These are phyloP conservation scores for Mustelus asterias DNA, from an alignment of 2,113 vertebrate genomes.

Conservation along the genomic window DNA sequence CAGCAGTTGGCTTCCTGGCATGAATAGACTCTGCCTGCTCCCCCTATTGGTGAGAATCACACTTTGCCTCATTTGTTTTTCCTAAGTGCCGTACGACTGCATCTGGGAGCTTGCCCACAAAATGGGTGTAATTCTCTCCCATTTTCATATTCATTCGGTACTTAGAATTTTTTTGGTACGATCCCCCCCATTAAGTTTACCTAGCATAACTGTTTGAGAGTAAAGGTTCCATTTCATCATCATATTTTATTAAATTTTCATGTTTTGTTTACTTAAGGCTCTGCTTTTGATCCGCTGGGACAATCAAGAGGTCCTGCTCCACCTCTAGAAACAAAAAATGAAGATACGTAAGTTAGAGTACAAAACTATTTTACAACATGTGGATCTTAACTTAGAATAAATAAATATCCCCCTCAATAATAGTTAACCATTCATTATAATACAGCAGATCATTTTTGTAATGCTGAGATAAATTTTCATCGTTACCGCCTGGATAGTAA, in stretches of 20 bases:
- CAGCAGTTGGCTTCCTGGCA: too few relatives aligned
- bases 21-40: too few relatives aligned
- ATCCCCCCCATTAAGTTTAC: neutral
- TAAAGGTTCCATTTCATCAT: neutral
- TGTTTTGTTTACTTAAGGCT: slow-evolving; percentile 56
- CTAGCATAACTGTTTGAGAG: neutral
- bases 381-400: neutral
- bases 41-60: too few relatives aligned
- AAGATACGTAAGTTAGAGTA: slow-evolving; percentile 73
- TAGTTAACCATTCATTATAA: neutral
- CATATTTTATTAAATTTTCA: neutral
- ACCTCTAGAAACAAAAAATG: slow-evolving; percentile 76
- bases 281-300: slow-evolving; percentile 81
- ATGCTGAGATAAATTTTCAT: neutral
- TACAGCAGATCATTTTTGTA: neutral
- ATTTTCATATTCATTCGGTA: too few relatives aligned
- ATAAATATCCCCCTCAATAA: neutral
- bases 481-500: neutral
- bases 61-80: too few relatives aligned
- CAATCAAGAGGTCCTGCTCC: slow-evolving; percentile 79
- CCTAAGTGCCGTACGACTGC: too few relatives aligned
- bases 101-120: too few relatives aligned
- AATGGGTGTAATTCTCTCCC: too few relatives aligned
- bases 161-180: too few relatives aligned
- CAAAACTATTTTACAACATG: neutral